A percentile compares a stretch with the other conserved stretches of the same genome.
phyloP scores from a whole-genome alignment of 2,797 vertebrate species.

The Onychomys arenicola region DNA sequence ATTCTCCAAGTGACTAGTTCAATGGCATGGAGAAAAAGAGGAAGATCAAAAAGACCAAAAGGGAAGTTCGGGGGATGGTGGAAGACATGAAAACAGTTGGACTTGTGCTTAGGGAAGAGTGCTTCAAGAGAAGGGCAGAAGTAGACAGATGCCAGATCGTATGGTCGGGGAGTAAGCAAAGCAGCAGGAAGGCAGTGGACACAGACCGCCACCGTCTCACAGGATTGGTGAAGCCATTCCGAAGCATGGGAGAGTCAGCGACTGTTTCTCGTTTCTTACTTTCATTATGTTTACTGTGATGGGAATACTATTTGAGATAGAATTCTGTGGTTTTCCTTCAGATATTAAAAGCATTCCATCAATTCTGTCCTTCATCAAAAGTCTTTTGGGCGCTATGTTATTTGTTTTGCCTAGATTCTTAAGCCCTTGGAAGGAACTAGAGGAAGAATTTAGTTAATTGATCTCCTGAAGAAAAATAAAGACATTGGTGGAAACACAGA shows the following conservation, averaged over 20 bases:
- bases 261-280: background rate
- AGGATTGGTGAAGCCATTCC: background rate
- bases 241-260: background rate
- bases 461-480: constrained; percentile 49
- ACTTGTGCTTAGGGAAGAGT: background rate
- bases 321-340: constrained; percentile 11
- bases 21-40: background rate
- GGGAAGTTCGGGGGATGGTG: background rate
- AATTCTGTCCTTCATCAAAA: constrained; percentile 27
- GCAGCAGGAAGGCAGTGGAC: background rate
- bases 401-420: constrained; percentile 1
- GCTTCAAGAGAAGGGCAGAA: background rate
- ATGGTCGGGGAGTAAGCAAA: background rate
- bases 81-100: background rate
- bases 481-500: background rate
- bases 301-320: background rate
- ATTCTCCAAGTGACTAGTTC: background rate
- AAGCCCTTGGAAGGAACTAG: constrained; percentile 51
- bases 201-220: background rate
- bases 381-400: background rate
- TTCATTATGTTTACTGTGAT: constrained; percentile 12
- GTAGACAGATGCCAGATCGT: background rate
- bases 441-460: background rate
- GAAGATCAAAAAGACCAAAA: background rate
- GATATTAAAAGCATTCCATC: constrained; percentile 26